Base-by-base conservation (phyloP, 1,140 invertebrate species). In the Tachypleus tridentatus region DNA sequence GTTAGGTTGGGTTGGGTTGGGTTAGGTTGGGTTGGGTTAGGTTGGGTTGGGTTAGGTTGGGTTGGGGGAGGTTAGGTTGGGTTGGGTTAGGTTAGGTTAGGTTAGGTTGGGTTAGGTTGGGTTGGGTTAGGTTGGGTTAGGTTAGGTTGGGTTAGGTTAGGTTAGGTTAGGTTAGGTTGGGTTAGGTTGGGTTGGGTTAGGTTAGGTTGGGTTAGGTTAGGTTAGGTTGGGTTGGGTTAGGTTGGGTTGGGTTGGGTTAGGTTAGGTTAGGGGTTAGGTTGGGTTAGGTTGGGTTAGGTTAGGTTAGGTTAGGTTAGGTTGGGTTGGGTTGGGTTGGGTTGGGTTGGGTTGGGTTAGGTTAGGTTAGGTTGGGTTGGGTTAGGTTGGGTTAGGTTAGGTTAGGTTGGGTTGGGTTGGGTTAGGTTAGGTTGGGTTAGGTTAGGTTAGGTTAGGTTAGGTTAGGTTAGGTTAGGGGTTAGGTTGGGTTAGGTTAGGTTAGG, bases 371-470 rank as follows among this genome's bases (percentile, higher is more conserved):
- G 70, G 71, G 72, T 74, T 71, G 69, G 70, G 73, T 74, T 74
- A 72, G 70, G 73, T 74, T 73, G 69, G 71, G 71, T 73, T 72
- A 69, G 71, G 73, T 74, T 74, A 71, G 61, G 70, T 64, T 64
- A 63, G 63, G 63, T 64, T 64, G 62, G 71, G 73, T 74, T 74
- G 68, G 71, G 73, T 74, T 74, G 68, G 68, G 73, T 73, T 74
- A 70, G 70, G 71, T 74, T 73, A 71, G 70, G 73, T 71, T 69
- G 67, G 70, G 73, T 72, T 71, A 70, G 70, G 73, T 72, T 74
- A 70, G 69, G 71, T 72, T 72, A 64, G 64, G 70, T 72, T 69
- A 64, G 63, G 70, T 70, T 70, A 66, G 68, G 66, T 72, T 68
- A 65, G 64, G 71, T 70, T 70, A 64, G 68, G 70, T 72, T 71